Evolutionary conservation across 2,888 invertebrate genomes (phyloP).

Genomic region (Eristalis pertinax): DNA sequence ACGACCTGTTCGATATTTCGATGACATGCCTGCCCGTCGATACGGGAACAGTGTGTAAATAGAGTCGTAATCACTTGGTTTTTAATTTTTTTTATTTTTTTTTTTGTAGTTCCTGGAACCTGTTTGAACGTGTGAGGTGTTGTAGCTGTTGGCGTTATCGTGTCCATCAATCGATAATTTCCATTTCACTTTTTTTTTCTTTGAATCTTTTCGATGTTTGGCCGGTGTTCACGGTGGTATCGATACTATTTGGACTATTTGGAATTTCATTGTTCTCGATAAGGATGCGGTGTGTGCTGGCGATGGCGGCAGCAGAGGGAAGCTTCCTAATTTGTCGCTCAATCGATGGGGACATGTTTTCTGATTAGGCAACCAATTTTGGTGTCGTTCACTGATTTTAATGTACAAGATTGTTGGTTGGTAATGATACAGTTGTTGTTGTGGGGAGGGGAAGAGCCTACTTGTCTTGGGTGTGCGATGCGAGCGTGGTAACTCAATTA

Average conservation of each 20-base stretch:
- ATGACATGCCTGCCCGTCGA: constrained; percentile 5
- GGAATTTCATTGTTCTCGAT: constrained; percentile 16
- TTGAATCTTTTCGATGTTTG: background rate
- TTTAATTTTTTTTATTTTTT: background rate
- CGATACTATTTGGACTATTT: constrained; percentile 13
- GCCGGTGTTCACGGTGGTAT: constrained; percentile 6
- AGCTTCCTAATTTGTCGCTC: constrained; percentile 12
- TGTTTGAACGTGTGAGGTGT: constrained; percentile 37
- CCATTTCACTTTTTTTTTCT: background rate
- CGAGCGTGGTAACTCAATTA: background rate
- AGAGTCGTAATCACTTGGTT: constrained; percentile 31
- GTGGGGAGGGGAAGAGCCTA: background rate
- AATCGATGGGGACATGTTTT: background rate
- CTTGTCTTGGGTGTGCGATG: background rate
- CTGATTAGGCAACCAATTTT: background rate
- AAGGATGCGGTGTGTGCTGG: background rate
- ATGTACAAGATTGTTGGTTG: background rate
- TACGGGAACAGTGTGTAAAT: constrained; percentile 12
- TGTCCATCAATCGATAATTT: constrained; percentile 28
- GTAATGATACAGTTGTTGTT: background rate
- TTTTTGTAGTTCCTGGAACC: background rate
- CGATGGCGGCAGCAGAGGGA: background rate
- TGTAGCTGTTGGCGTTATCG: constrained; percentile 21
- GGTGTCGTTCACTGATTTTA: background rate
- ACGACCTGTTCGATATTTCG: constrained; percentile 28